Percentiles rank a stretch among this genome's conserved stretches.
Evolutionary conservation across 92 coral and sea anemone genomes (phyloP).

Genomic region (Umimayanthus chanpuru): DNA sequence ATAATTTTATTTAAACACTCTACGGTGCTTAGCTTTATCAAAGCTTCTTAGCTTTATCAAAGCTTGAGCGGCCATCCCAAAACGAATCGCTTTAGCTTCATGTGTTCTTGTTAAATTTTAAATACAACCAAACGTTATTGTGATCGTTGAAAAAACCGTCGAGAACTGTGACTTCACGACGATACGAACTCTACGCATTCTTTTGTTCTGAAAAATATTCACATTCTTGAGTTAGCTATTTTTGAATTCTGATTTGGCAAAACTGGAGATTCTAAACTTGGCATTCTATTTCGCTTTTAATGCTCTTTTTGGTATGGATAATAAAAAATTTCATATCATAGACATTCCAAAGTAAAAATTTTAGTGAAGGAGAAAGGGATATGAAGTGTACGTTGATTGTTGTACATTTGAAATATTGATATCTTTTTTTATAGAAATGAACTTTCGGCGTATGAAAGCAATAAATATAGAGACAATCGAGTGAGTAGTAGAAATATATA

Average conservation of each 20-base stretch:
- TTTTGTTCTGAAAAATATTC: constrained; percentile 14
- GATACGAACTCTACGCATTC: background rate
- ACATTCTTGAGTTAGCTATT: background rate
- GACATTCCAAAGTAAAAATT: background rate
- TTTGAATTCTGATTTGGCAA: background rate
- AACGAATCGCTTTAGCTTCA: background rate
- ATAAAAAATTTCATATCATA: background rate
- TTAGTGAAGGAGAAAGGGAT: background rate
- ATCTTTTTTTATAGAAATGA: background rate
- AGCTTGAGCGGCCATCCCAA: background rate
- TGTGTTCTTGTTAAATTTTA: constrained; percentile 21
- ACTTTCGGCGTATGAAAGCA: background rate
- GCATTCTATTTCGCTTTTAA: background rate
- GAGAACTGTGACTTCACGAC: background rate
- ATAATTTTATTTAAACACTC: background rate
- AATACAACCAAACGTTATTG: constrained; percentile 1
- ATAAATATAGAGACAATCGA: background rate
- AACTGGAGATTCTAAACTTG: background rate
- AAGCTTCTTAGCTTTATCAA: background rate
- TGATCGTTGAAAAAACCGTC: background rate
- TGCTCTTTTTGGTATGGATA: background rate
- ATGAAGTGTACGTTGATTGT: background rate
- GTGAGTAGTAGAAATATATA: background rate
- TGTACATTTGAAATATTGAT: background rate
- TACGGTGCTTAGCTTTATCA: background rate